Evolutionary conservation across 2,888 invertebrate species (phyloP), one percentile per base, ranked within the genome.

Genomic region (Campopleginae sp.): DNA sequence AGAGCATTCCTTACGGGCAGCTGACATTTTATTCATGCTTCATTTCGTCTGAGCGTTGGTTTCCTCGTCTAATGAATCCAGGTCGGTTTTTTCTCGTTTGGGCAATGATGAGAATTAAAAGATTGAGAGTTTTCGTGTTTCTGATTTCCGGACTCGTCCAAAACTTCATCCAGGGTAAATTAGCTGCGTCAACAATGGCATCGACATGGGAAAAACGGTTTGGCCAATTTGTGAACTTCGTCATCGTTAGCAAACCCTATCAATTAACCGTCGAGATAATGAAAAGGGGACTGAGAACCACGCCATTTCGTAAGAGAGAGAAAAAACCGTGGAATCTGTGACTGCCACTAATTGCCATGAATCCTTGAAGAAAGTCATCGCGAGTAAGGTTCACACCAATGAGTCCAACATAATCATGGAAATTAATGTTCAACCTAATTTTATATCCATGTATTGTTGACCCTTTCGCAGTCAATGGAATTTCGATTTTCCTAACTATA

Each of bases 11-110:
- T 86, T 85, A 68, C 82, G 72, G 42, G 46, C 78, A 85, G 81
- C 84, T 87, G 76, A 75, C 85, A 76, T 87, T 89, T 89, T 89
- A 90, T 88, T 90, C 89, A 80, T 88, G 87, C 89, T 89, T 89
- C 88, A 88, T 65, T 71, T 42, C 23, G 61, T 75, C 51, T 19
- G 38, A 70, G 54, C n/a, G 75, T 48, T 33, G 33, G 14, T 33
- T 38, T 46, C 27, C 27, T 27, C 76, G 66, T n/a, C 33, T 48
- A 74, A 27, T 46, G 65, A 8, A 75, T 44, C 75, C 17, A 19
- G 74, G 12, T 80, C 65, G 48, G 23, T 48, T 68, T 65, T 79
- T 58, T 61, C 66, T 46, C 65, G 48, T 48, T 54, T 54, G 65
- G 66, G 44, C 58, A 51, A 27, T 14, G 17, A 31, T 71, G 82